Conservation (phyloP, 2,113 vertebrate species). For the Phyllopteryx taeniolatus region DNA sequence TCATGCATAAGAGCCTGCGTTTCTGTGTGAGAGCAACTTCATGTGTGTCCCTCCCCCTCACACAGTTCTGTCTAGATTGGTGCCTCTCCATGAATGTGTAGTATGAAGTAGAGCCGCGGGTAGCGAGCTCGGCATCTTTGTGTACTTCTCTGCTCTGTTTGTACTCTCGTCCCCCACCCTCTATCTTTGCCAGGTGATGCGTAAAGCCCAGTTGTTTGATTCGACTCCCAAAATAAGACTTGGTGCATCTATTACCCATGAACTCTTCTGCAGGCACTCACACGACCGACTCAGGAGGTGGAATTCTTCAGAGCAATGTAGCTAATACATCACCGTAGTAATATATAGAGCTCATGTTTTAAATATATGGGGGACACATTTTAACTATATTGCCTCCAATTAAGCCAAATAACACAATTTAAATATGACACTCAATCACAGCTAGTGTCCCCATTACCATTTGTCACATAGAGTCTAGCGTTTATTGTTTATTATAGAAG, state of each 20-base stretch:
- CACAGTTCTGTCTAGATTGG: conserved; percentile 6
- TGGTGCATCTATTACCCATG: conserved; percentile 70
- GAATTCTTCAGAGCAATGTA: conserved; percentile 16
- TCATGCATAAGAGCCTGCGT: conserved; percentile 66
- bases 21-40: conserved; percentile 54
- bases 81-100: conserved; percentile 20
- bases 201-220: conserved; percentile 51
- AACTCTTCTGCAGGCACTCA: conserved; percentile 46
- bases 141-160: conserved; percentile 16
- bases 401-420: not conserved
- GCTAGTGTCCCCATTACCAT: not conserved
- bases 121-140: conserved; percentile 1
- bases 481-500: no score
- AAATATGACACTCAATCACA: not conserved
- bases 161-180: not conserved
- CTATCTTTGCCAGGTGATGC: conserved; percentile 53
- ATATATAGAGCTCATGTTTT: not conserved
- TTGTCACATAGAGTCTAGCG: not conserved
- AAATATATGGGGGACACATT: not conserved
- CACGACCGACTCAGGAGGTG: conserved; percentile 21
- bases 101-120: conserved; percentile 6
- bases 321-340: not conserved
- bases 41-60: conserved; percentile 39
- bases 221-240: conserved; percentile 66
- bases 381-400: not conserved